Percentiles rank a stretch among this genome's conserved stretches.
phyloP scores from a whole-genome alignment of 2,113 vertebrate species.

The Perca fluviatilis region DNA sequence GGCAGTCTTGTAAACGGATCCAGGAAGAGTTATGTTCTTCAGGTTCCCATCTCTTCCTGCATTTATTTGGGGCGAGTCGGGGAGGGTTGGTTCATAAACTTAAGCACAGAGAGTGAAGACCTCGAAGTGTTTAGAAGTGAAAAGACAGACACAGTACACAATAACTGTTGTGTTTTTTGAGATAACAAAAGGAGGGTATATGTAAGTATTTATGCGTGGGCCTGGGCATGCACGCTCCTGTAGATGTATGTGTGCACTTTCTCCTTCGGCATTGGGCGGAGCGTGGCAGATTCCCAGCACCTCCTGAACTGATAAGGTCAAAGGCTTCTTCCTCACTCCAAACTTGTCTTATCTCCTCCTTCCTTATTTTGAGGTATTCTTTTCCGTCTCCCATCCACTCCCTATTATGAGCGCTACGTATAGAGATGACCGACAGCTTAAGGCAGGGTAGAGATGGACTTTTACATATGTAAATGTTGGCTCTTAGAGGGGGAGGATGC shows the following conservation, averaged over 20 bases:
- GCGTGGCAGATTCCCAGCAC: conserved; percentile 26
- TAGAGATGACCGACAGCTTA: conserved; percentile 48
- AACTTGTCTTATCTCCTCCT: conserved; percentile 52
- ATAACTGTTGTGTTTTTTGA: conserved; percentile 38
- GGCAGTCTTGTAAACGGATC: conserved; percentile 79
- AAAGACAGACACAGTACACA: conserved; percentile 65
- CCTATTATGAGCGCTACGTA: conserved; percentile 1
- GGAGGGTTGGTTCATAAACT: conserved; percentile 37
- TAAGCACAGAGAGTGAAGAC: conserved; percentile 29
- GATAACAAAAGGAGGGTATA: conserved; percentile 53
- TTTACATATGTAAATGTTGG: conserved; percentile 85
- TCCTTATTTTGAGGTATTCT: conserved; percentile 56
- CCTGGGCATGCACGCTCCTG: neutral
- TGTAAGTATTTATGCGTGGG: neutral
- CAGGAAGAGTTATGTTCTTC: conserved; percentile 71
- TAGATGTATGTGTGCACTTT: neutral
- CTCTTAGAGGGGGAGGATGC: conserved; percentile 67
- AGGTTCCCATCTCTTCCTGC: conserved; percentile 63
- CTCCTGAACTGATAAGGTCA: conserved; percentile 46
- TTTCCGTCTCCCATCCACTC: conserved; percentile 39
- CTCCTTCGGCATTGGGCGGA: neutral
- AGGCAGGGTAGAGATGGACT: conserved; percentile 54
- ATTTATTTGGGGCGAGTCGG: conserved; percentile 70
- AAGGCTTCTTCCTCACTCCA: conserved; percentile 35
- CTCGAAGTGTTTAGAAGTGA: conserved; percentile 73